Percentiles rank a stretch among this genome's conserved stretches.
Conservation (phyloP, 64 coral and sea anemone genomes). For the Catalaphyllia jardinei region DNA sequence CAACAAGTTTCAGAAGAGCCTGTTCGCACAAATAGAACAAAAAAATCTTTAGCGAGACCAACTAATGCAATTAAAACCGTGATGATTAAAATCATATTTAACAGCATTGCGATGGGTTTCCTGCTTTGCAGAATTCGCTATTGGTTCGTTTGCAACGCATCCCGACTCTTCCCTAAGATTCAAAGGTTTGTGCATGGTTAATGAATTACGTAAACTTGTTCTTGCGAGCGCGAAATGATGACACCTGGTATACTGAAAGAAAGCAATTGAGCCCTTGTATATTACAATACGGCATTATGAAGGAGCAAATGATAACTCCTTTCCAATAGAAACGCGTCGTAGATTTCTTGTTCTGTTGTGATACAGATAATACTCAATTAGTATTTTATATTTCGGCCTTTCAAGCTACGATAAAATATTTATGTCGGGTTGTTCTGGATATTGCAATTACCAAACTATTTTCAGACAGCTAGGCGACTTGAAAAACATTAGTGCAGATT, state of each 20-base stretch:
- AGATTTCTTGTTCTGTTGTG: conserved; percentile 59
- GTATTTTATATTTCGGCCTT: conserved; percentile 88
- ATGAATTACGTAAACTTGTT: background rate
- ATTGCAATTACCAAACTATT: conserved; percentile 76
- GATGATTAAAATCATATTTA: conserved; percentile 19
- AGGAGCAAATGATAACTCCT: conserved; percentile 49
- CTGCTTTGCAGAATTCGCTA: background rate
- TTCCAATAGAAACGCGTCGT: conserved; percentile 39
- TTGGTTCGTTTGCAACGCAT: background rate
- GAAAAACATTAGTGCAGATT: conserved; percentile 10
- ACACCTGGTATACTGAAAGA: conserved; percentile 60
- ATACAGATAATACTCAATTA: conserved; percentile 87
- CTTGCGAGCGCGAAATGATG: background rate
- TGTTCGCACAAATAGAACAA: conserved; percentile 25
- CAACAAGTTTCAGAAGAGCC: conserved; percentile 26
- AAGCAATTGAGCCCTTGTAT: conserved; percentile 39
- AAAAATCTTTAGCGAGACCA: background rate
- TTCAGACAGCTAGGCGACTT: conserved; percentile 29
- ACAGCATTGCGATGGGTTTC: conserved; percentile 5
- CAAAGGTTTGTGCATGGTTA: conserved; percentile 10
- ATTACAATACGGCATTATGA: conserved; percentile 54
- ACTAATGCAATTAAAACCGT: conserved; percentile 42
- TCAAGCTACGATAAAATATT: conserved; percentile 88
- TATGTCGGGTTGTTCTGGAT: conserved; percentile 52
- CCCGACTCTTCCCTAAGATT: conserved; percentile 3